Percentiles rank a stretch among this genome's conserved stretches.
phyloP scores from a whole-genome alignment of 2,113 vertebrate genomes.

The Cebidichthys violaceus region DNA sequence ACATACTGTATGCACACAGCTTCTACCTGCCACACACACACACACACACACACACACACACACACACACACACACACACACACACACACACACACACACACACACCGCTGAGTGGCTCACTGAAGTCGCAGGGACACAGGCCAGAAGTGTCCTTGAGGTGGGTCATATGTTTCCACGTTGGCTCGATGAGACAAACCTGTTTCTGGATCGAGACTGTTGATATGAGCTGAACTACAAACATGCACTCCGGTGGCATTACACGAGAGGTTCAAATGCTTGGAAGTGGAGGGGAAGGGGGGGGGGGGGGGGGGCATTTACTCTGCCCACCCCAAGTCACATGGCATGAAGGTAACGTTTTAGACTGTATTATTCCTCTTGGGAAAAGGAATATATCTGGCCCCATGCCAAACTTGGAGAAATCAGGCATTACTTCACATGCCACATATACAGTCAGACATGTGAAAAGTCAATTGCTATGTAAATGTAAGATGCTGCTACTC shows the following conservation, averaged over 20 bases:
- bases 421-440: neutral
- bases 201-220: constrained; percentile 51
- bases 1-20: neutral
- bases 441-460: neutral
- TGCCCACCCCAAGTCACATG: constrained; percentile 1
- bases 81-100: neutral
- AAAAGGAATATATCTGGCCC: neutral
- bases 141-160: constrained; percentile 56
- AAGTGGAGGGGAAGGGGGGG: neutral
- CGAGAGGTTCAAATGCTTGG: constrained; percentile 45
- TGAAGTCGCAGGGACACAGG: constrained; percentile 27
- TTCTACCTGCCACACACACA: constrained; percentile 59
- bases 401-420: constrained; percentile 26
- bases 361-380: constrained; percentile 33
- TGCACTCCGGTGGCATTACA: constrained; percentile 23
- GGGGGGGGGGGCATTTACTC: constrained; percentile 29
- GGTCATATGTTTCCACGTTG: constrained; percentile 66
- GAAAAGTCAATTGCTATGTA: neutral
- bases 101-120: constrained; percentile 10
- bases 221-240: constrained; percentile 64
- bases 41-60: neutral
- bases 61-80: constrained; percentile 7
- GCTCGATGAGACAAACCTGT: constrained; percentile 52
- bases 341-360: constrained; percentile 22
- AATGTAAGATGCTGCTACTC: neutral